Conservation (phyloP, 1,140 invertebrate genomes). For the Penaeus japonicus region DNA sequence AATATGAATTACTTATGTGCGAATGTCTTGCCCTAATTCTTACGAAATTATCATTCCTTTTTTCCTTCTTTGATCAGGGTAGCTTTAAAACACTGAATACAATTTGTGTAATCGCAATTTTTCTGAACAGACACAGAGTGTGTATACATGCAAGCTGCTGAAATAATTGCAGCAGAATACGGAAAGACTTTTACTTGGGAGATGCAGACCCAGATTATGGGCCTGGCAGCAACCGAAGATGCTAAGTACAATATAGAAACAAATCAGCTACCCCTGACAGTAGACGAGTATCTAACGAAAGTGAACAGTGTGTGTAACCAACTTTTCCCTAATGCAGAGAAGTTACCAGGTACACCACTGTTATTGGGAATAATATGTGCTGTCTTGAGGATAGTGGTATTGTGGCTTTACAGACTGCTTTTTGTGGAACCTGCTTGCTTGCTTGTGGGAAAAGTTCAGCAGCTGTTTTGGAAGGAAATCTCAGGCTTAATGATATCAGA, state of each 20-base stretch:
- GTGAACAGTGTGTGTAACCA: slow-evolving; percentile 61
- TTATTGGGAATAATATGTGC: too few relatives aligned
- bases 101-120: neutral
- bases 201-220: slow-evolving; percentile 67
- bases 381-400: too few relatives aligned
- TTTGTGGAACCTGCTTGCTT: too few relatives aligned
- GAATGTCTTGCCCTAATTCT: too few relatives aligned
- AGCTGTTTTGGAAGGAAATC: too few relatives aligned
- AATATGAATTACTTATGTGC: too few relatives aligned
- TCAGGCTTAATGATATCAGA: too few relatives aligned
- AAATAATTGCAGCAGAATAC: slow-evolving; percentile 59
- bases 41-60: too few relatives aligned
- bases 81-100: neutral
- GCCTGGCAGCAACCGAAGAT: slow-evolving; percentile 64
- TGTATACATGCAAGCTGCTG: slow-evolving; percentile 4
- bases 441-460: too few relatives aligned
- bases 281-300: slow-evolving; percentile 64
- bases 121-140: slow-evolving; percentile 22
- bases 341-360: slow-evolving; percentile 69
- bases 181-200: slow-evolving; percentile 67
- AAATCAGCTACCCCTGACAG: slow-evolving; percentile 64
- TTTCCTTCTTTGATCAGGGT: neutral
- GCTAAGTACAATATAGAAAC: slow-evolving; percentile 64
- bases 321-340: slow-evolving; percentile 63
- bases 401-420: too few relatives aligned